Evolutionary conservation across 2,797 vertebrate genomes (phyloP).

Genomic region (Perodicticus potto): DNA sequence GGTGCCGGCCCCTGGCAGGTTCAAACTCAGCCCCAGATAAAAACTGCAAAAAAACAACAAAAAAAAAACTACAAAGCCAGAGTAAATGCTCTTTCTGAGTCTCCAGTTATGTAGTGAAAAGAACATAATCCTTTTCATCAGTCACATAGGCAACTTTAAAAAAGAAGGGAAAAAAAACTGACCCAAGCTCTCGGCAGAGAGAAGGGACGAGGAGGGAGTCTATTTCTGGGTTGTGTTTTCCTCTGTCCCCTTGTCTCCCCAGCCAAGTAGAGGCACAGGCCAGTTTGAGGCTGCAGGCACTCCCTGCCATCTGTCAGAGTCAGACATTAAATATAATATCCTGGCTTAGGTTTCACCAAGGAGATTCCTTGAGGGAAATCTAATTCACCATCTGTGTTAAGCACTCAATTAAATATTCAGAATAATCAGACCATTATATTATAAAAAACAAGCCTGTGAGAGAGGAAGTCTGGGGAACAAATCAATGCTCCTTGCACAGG

Average conservation of each 20-base stretch:
- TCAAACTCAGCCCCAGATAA: too few relatives aligned
- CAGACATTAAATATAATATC: conserved; percentile 20
- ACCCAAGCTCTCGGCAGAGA: not conserved
- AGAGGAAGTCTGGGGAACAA: not conserved
- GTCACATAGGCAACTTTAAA: not conserved
- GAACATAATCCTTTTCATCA: not conserved
- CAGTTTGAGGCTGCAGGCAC: not conserved
- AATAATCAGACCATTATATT: conserved; percentile 23
- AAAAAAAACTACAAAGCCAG: not conserved
- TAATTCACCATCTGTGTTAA: not conserved
- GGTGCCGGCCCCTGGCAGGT: too few relatives aligned
- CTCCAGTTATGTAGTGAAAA: not conserved
- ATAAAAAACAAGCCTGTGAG: not conserved
- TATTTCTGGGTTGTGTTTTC: not conserved
- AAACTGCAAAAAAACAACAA: too few relatives aligned
- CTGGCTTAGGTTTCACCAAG: not conserved
- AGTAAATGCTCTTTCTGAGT: not conserved
- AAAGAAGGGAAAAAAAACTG: not conserved
- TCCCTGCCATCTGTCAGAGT: not conserved
- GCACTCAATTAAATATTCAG: not conserved
- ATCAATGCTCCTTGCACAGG: not conserved
- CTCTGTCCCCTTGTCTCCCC: not conserved
- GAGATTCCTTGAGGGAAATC: not conserved
- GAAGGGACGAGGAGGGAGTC: not conserved
- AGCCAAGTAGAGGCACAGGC: not conserved